These are phyloP conservation scores for Scrobipalpa costella DNA, from an alignment of 2,888 invertebrate genomes.

Conservation along the genomic window DNA sequence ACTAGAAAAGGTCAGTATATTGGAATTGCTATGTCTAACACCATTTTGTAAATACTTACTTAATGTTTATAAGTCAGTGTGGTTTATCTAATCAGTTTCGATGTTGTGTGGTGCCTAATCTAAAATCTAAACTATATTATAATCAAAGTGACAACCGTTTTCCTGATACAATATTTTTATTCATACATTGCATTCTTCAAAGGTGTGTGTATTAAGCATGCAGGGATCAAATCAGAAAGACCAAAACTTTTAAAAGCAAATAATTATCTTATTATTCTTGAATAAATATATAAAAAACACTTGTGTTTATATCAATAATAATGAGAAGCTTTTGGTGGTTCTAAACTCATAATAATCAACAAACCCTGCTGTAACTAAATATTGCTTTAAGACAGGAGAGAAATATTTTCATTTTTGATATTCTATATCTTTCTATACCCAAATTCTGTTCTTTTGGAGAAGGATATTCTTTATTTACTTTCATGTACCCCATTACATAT, in stretches of 20 bases:
- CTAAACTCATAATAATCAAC: neutral
- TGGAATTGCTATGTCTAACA: neutral
- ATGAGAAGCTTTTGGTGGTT: slow-evolving; percentile 1
- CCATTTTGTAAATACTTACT: slow-evolving; percentile 5
- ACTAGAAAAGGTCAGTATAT: slow-evolving; percentile 69
- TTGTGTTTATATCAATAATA: no score
- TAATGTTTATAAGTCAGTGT: slow-evolving; percentile 1
- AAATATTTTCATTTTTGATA: neutral
- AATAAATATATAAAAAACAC: no score
- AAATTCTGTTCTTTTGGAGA: no score
- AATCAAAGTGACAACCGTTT: no score
- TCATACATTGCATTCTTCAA: neutral
- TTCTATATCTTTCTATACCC: neutral
- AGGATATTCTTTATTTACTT: no score
- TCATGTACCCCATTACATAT: no score
- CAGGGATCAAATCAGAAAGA: neutral
- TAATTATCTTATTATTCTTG: no score
- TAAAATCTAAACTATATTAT: neutral
- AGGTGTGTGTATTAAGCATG: slow-evolving; percentile 5
- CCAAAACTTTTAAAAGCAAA: no score
- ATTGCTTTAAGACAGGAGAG: neutral
- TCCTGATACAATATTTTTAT: no score
- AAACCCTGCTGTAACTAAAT: slow-evolving; percentile 1
- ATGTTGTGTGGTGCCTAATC: slow-evolving; percentile 2
- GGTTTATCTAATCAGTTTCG: neutral